A percentile compares a stretch with the other conserved stretches of the same genome.
Evolutionary conservation across 1,140 invertebrate genomes (phyloP).

Genomic region (Polypedilum vanderplanki): DNA sequence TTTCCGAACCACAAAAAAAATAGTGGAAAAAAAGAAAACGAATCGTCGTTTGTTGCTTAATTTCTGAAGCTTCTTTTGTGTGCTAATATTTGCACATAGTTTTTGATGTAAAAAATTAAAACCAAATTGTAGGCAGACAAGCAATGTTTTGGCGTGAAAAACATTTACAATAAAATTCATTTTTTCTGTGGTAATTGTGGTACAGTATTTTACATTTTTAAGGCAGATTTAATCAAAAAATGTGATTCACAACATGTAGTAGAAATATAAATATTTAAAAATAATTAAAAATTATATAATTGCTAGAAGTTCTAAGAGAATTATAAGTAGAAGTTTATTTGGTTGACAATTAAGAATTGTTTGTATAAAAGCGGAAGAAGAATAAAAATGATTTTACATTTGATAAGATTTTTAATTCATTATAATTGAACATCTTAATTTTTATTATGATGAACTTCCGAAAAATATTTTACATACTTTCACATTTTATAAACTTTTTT

Average conservation of each 20-base stretch:
- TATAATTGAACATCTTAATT: no score
- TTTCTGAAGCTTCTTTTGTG: not conserved
- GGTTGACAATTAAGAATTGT: no score
- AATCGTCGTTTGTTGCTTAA: not conserved
- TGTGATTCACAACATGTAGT: not conserved
- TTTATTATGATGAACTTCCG: no score
- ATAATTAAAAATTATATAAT: no score
- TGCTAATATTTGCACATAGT: slow-evolving; percentile 13
- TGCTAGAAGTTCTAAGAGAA: no score
- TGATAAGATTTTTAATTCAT: no score
- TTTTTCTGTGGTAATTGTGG: slow-evolving; percentile 1
- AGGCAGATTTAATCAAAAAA: not conserved
- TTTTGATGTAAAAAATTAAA: not conserved
- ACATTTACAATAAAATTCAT: not conserved
- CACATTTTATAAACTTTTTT: no score
- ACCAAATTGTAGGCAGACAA: not conserved
- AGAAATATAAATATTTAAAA: no score
- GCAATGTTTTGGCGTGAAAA: not conserved
- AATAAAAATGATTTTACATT: no score
- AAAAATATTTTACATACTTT: no score
- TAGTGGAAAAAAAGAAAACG: not conserved
- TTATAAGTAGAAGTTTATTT: no score
- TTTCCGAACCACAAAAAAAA: not conserved
- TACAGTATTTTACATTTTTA: not conserved
- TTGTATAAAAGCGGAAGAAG: no score